phyloP scores from a whole-genome alignment of 2,797 vertebrate species.

The Streptopelia turtur region DNA sequence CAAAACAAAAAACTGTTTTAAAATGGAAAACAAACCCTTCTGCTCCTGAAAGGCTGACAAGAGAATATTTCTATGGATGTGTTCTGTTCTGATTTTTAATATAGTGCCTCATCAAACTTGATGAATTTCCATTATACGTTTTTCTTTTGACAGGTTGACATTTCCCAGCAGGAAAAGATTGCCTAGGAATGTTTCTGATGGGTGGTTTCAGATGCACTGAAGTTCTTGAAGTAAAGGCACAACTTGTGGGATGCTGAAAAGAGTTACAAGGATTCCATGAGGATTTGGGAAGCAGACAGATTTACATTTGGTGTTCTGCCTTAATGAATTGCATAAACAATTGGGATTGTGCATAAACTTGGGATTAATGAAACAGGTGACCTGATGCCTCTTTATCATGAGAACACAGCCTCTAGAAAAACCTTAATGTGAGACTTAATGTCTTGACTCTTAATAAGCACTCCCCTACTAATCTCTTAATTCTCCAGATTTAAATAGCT shows the following conservation, averaged over 20 bases:
- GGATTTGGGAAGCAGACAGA: neutral
- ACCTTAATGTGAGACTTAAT: neutral
- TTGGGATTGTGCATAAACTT: too few relatives aligned
- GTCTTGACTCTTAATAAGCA: neutral
- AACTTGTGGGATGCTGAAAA: neutral
- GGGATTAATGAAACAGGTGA: constrained; percentile 10
- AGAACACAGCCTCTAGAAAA: neutral
- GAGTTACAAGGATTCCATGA: neutral
- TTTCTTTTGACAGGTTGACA: constrained; percentile 47
- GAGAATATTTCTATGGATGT: neutral
- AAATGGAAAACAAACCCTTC: neutral
- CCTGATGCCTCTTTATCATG: neutral
- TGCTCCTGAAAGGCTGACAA: neutral
- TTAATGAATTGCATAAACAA: neutral
- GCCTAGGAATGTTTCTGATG: constrained; percentile 18
- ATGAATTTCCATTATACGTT: constrained; percentile 36
- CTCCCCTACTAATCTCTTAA: neutral
- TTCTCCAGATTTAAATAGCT: neutral
- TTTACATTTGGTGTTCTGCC: neutral
- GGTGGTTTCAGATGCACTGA: neutral
- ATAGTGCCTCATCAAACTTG: constrained; percentile 18
- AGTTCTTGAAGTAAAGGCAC: neutral
- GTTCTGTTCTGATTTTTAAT: constrained; percentile 11
- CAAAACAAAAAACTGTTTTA: neutral
- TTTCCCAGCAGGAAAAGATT: constrained; percentile 21